Base-by-base conservation (phyloP, 1,140 invertebrate genomes). In the Drosophila tani region DNA sequence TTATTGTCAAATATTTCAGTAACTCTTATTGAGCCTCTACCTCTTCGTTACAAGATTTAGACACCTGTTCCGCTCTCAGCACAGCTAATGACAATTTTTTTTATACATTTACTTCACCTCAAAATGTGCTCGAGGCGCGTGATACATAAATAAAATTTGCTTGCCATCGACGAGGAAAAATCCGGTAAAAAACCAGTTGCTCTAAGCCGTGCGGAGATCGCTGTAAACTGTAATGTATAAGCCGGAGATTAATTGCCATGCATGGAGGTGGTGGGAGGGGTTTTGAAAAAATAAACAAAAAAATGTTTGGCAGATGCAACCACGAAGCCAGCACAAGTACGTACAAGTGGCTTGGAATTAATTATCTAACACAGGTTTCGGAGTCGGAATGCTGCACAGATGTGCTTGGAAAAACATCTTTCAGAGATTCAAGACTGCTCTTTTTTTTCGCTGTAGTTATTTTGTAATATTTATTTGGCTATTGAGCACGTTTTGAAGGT, bases 331-430 rank as follows among this genome's bases (percentile, higher is more conserved):
- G 46, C 58, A 58, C 82, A 71, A 65, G 56, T 77, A 58, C 57
- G 29, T 46, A 62, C 82, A 71, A 65, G 56, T 77, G 62, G 62
- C 70, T 82, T 67, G 70, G 70, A 70, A 87, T 87, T 82, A 79
- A 86, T 87, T 87, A 79, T 75, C 78, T 49, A 81, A 81, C 74
- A 60, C 60, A 80, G 50, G 71, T 41, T 55, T 66, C 43, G 27
- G 62, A 60, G 60, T 73, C 57, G 75, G 82, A 79, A 87, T 86
- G 80, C 67, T 80, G 76, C 83, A 83, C 83, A 86, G 83, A 82
- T 84, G 82, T 58, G 45, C 53, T 57, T 66, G 38, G 45, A 53
- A 70, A 60, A 70, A 75, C 69, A 51, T 38, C 46, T 58, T 59
- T 46, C 57, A 53, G 76, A 77, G 59, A 68, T 73, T 71, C 63